These are phyloP conservation scores for Tipula lateralis DNA, from an alignment of 2,888 invertebrate species.

Conservation along the genomic window DNA sequence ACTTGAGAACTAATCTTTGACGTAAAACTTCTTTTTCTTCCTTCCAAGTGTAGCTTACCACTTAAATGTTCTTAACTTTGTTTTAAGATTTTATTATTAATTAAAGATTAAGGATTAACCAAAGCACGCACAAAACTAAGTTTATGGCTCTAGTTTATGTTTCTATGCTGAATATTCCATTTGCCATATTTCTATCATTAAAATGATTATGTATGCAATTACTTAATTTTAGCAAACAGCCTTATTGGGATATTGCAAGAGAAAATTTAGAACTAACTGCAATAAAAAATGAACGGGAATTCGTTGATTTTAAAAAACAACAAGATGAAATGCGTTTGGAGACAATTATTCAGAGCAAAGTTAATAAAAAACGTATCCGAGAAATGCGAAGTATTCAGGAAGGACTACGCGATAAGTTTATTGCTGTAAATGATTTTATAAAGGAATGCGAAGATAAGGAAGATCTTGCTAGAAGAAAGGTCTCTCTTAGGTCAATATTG, in stretches of 20 bases:
- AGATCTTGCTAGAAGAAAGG: conserved; percentile 41
- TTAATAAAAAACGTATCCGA: conserved; percentile 42
- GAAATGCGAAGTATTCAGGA: conserved; percentile 42
- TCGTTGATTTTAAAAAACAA: conserved; percentile 41
- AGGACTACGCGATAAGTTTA: conserved; percentile 43
- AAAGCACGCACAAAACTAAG: too few relatives aligned
- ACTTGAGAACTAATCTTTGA: too few relatives aligned
- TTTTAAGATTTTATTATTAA: too few relatives aligned
- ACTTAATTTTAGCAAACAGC: conserved; percentile 41
- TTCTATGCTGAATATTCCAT: too few relatives aligned
- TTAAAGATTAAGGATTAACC: too few relatives aligned
- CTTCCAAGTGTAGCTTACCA: too few relatives aligned
- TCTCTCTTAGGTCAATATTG: too few relatives aligned
- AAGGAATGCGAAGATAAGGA: conserved; percentile 46
- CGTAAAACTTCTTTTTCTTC: too few relatives aligned
- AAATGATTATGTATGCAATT: too few relatives aligned
- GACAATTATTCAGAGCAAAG: conserved; percentile 39
- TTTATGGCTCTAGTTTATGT: too few relatives aligned
- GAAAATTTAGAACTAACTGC: conserved; percentile 45
- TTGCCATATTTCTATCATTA: too few relatives aligned
- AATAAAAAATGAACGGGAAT: conserved; percentile 44
- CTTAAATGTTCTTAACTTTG: too few relatives aligned
- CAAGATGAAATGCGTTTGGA: conserved; percentile 43
- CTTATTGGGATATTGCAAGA: conserved; percentile 46
- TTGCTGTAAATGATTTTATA: conserved; percentile 46